Evolutionary conservation across 1,140 invertebrate genomes (phyloP), one percentile per base, ranked within the genome.

Genomic region (Caenorhabditis inopinata): DNA sequence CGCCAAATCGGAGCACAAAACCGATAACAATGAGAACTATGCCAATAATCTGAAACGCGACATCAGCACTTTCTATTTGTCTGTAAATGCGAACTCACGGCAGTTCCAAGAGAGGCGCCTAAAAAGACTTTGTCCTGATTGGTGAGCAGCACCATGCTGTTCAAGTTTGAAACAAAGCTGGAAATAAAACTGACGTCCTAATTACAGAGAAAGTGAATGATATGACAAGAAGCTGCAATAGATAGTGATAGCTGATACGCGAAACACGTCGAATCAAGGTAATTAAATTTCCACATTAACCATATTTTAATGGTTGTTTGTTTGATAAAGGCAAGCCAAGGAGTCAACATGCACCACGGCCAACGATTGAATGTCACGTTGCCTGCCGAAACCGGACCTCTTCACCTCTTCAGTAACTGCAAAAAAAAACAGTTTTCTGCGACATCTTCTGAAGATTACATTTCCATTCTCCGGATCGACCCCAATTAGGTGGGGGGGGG

Each of bases 111-210:
- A 16, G 74, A 75, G 2, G 35, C 74, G 12, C 74, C 74, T 18
- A 75, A 27, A 32, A 75, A 51, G n/a, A 62, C 49, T 62, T 62
- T 51, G 48, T 79, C 53, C 32, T 79, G 45, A 91, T 68, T 68
- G 27, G 35, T 68, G 6, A 68, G 32, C 21, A 12, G 5, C 58
- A 68, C 27, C 11, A 18, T 58, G 18, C 12, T 16, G 6, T 9
- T n/a, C 9, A 7, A 38, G 18, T 68, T 18, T 42, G 38, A 14
- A 42, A 7, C 14, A 7, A 42, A 42, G 6, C 32, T 16, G n/a
- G 38, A 38, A 68, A 42, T 1, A 68, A 6, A 68, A 68, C 21
- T n/a, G 12, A 68, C 35, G 58, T 68, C 6, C 38, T 68, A 68
- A 68, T 68, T 58, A 58, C 27, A 58, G 51, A n/a, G n/a, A n/a